A percentile compares a stretch with the other conserved stretches of the same genome.
These are phyloP conservation scores for Phylloscopus trochilus DNA, from an alignment of 2,113 vertebrate species.

Conservation along the genomic window DNA sequence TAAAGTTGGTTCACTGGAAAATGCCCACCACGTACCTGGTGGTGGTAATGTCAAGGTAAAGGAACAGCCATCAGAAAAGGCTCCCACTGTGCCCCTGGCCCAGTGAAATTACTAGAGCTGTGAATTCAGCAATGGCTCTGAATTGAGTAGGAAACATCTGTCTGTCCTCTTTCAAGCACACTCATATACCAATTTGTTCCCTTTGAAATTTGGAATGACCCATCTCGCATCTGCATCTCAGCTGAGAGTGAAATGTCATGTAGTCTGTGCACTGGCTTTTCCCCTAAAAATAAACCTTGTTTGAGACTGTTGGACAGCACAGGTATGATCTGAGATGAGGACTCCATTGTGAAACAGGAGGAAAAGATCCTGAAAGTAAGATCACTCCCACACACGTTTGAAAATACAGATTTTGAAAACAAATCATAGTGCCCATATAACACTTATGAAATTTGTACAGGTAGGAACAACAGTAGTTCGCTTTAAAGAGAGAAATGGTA, in stretches of 20 bases:
- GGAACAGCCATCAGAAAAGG: background rate
- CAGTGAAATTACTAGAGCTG: background rate
- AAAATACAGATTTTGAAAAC: background rate
- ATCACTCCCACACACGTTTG: background rate
- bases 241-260: background rate
- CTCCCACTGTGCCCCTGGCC: background rate
- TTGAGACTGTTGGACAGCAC: background rate
- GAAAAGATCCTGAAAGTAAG: background rate
- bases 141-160: background rate
- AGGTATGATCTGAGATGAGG: background rate
- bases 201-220: background rate
- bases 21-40: conserved; percentile 89
- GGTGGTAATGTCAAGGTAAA: conserved; percentile 89
- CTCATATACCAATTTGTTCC: background rate
- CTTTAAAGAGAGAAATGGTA: background rate
- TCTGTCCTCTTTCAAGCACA: background rate
- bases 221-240: background rate
- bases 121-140: background rate
- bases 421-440: background rate
- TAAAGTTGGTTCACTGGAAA: conserved; percentile 97
- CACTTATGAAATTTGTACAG: background rate
- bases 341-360: background rate
- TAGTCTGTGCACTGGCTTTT: background rate
- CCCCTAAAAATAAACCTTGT: background rate
- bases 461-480: background rate